Conservation (phyloP, 2,113 vertebrate species). For the Ailurus styani region DNA sequence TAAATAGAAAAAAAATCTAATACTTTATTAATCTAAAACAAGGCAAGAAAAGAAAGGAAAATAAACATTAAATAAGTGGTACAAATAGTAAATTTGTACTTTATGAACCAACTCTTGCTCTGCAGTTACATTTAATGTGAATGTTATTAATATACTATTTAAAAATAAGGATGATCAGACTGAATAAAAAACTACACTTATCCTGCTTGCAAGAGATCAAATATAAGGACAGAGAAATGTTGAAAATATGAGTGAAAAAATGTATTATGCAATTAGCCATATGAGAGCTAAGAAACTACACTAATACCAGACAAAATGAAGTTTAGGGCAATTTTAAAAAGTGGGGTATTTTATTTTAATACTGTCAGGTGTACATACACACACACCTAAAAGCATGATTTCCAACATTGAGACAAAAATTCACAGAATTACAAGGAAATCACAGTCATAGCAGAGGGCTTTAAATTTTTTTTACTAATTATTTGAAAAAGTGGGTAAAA, state of each 20-base stretch:
- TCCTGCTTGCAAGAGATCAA: not conserved
- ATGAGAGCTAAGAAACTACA: not conserved
- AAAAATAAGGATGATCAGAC: not conserved
- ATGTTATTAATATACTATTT: not conserved
- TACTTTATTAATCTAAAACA: not conserved
- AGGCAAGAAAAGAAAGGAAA: not conserved
- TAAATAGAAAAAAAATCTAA: not conserved
- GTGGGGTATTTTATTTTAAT: not conserved
- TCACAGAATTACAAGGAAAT: not conserved
- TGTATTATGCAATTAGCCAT: not conserved
- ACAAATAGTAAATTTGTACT: not conserved
- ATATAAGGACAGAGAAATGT: not conserved
- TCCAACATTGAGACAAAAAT: not conserved
- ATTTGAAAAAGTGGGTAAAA: not conserved
- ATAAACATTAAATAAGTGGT: not conserved
- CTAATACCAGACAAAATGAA: not conserved
- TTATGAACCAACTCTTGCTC: not conserved
- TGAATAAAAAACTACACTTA: not conserved
- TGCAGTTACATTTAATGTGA: not conserved
- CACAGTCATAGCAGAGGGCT: not conserved
- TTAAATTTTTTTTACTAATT: conserved; percentile 2
- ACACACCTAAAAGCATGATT: not conserved
- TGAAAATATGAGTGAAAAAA: not conserved
- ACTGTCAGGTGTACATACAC: not conserved
- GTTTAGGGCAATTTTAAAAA: not conserved